Conservation (phyloP, 1,140 invertebrate species). For the Bicyclus anynana region DNA sequence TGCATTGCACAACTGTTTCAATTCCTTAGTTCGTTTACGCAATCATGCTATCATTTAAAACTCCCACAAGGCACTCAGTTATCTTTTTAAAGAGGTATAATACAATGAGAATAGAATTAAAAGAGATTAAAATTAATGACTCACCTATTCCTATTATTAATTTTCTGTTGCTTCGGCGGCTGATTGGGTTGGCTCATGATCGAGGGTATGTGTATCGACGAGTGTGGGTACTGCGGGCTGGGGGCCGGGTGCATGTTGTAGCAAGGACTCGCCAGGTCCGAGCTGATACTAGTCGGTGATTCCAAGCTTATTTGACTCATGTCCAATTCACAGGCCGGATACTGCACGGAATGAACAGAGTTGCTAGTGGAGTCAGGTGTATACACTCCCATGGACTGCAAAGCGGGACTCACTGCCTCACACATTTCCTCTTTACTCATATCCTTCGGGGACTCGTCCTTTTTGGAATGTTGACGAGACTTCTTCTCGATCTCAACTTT, state of each 20-base stretch:
- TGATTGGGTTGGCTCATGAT: slow-evolving; percentile 79
- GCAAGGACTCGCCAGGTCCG: slow-evolving; percentile 88
- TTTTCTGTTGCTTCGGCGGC: slow-evolving; percentile 73
- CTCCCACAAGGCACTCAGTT: too few species aligned
- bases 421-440: slow-evolving; percentile 73
- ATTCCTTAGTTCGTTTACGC: too few species aligned
- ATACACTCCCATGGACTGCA: slow-evolving; percentile 89
- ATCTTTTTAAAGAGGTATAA: too few species aligned
- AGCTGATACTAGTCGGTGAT: slow-evolving; percentile 91
- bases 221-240: slow-evolving; percentile 79
- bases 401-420: slow-evolving; percentile 78
- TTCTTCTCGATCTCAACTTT: slow-evolving; percentile 78
- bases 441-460: slow-evolving; percentile 70
- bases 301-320: slow-evolving; percentile 90
- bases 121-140: slow-evolving; percentile 21
- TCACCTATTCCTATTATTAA: slow-evolving; percentile 78
- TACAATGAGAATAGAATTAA: too few species aligned
- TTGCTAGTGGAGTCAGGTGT: slow-evolving; percentile 91
- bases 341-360: slow-evolving; percentile 89
- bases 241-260: slow-evolving; percentile 79
- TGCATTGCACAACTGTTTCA: too few species aligned
- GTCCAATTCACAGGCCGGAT: slow-evolving; percentile 88
- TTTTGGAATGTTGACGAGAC: slow-evolving; percentile 75
- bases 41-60: too few species aligned
- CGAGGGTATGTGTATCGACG: slow-evolving; percentile 79